These are phyloP conservation scores for Gadus chalcogrammus DNA, from an alignment of 2,113 vertebrate species.

Conservation along the genomic window DNA sequence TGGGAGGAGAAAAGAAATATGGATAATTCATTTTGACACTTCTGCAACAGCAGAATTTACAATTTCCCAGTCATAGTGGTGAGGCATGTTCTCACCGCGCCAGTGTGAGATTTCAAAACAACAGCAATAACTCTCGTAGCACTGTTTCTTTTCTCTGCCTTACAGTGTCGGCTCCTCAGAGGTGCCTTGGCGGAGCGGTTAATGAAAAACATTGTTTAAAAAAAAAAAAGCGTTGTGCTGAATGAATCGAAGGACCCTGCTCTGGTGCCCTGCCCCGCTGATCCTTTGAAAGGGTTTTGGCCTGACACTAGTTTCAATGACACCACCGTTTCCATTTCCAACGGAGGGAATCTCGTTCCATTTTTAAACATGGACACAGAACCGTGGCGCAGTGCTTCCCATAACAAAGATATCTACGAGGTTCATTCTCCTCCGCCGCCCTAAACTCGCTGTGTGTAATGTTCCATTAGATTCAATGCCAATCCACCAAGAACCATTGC, in stretches of 20 bases:
- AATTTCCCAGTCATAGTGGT: conserved; percentile 41
- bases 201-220: too few relatives aligned
- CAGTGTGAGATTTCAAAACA: conserved; percentile 57
- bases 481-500: conserved; percentile 17
- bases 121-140: conserved; percentile 39
- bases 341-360: too few relatives aligned
- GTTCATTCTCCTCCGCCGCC: background rate
- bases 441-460: conserved; percentile 11
- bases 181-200: conserved; percentile 2
- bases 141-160: conserved; percentile 11
- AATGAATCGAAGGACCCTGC: too few relatives aligned
- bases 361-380: too few relatives aligned
- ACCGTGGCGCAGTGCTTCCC: too few relatives aligned
- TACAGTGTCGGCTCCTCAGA: conserved; percentile 8
- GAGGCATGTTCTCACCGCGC: conserved; percentile 55
- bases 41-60: conserved; percentile 56
- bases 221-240: too few relatives aligned
- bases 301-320: too few relatives aligned
- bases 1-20: conserved; percentile 31
- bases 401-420: too few relatives aligned
- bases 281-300: too few relatives aligned
- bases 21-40: conserved; percentile 68
- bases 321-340: too few relatives aligned
- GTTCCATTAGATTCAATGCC: conserved; percentile 20
- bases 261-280: too few relatives aligned